A percentile compares a stretch with the other conserved stretches of the same genome.
Evolutionary conservation across 2,797 vertebrate genomes (phyloP).

Genomic region (Rhincodon typus): DNA sequence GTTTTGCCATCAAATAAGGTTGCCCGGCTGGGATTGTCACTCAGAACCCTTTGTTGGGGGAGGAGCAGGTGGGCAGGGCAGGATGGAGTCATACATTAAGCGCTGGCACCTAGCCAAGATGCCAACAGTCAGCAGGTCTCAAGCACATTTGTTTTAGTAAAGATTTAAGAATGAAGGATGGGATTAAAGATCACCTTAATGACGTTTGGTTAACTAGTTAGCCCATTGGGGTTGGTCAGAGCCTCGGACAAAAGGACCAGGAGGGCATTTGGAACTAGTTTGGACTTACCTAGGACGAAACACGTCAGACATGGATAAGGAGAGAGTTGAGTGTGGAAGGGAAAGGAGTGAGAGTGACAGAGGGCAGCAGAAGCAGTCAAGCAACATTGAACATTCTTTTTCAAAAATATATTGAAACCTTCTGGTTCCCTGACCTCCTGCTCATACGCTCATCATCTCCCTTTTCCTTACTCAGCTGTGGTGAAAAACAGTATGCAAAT

Average conservation of each 20-base stretch:
- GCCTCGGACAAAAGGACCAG: background rate
- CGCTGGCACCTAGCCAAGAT: background rate
- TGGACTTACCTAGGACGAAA: background rate
- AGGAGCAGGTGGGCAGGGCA: background rate
- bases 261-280: background rate
- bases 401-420: background rate
- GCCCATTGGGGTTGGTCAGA: background rate
- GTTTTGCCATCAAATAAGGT: no score
- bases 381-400: background rate
- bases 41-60: background rate
- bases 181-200: background rate
- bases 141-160: background rate
- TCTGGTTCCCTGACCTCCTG: background rate
- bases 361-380: background rate
- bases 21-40: background rate
- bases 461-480: no score
- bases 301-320: background rate
- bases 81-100: background rate
- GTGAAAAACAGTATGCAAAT: background rate
- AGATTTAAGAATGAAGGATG: background rate
- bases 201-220: background rate
- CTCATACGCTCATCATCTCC: background rate
- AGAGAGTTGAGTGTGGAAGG: background rate
- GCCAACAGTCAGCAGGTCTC: background rate
- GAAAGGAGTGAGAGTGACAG: background rate